These are phyloP conservation scores for Forficula auricularia DNA, from an alignment of 1,140 invertebrate species.

Conservation along the genomic window DNA sequence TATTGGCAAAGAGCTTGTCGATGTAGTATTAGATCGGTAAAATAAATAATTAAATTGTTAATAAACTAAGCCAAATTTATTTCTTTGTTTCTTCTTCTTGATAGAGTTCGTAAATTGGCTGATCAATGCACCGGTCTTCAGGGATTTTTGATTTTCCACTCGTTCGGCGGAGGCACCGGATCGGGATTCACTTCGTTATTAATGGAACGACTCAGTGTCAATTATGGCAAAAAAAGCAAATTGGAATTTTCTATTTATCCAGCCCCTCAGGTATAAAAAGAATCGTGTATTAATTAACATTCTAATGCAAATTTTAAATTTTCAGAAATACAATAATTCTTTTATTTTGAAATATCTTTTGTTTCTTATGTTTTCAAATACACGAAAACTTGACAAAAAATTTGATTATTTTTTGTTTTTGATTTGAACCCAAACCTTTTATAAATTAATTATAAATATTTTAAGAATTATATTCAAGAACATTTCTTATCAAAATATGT, in stretches of 20 bases:
- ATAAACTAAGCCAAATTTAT: no score
- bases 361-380: conserved; percentile 13
- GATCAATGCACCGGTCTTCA: conserved; percentile 61
- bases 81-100: background rate
- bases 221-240: conserved; percentile 42
- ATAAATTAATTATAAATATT: no score
- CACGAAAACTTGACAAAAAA: no score
- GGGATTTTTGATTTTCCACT: conserved; percentile 57
- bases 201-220: conserved; percentile 38
- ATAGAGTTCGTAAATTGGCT: conserved; percentile 44
- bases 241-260: conserved; percentile 35
- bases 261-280: conserved; percentile 35
- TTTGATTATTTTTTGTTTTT: no score
- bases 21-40: no score
- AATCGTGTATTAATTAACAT: no score
- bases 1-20: conserved; percentile 29
- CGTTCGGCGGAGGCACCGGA: conserved; percentile 52
- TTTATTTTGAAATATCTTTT: background rate
- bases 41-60: no score
- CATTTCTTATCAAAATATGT: no score
- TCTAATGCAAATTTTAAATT: no score
- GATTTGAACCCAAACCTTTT: no score
- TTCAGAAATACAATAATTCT: conserved; percentile 27
- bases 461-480: no score
- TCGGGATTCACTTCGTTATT: conserved; percentile 46